These are phyloP conservation scores for Lamprologus tigripictilis DNA, from an alignment of 2,113 vertebrate species.

Conservation along the genomic window DNA sequence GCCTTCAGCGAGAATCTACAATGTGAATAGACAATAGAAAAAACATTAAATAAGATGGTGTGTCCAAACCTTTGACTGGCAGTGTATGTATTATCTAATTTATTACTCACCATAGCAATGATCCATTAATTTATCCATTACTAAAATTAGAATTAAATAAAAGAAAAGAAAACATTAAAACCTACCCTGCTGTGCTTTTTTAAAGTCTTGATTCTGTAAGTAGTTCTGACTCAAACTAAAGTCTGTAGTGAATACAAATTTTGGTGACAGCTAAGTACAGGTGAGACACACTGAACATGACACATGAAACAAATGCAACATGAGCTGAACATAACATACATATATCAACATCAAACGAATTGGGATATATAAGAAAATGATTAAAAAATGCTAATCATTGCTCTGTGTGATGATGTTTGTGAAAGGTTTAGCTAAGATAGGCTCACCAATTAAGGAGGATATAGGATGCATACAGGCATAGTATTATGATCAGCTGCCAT, in stretches of 20 bases:
- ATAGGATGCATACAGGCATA: neutral
- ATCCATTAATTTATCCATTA: neutral
- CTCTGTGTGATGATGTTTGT: neutral
- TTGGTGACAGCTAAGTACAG: neutral
- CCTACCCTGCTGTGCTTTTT: accelerated
- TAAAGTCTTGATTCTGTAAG: neutral
- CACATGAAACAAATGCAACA: neutral
- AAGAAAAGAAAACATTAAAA: neutral
- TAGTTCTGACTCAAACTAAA: neutral
- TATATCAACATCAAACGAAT: neutral
- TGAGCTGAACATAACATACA: neutral
- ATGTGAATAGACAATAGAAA: neutral
- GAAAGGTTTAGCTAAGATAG: neutral
- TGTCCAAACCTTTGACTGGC: neutral
- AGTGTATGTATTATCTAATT: neutral
- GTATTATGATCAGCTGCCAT: neutral
- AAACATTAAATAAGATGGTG: neutral
- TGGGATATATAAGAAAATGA: accelerated
- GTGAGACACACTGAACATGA: neutral
- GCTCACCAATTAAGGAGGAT: neutral
- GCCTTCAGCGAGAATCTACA: neutral
- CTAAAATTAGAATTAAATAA: neutral
- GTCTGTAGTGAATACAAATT: accelerated
- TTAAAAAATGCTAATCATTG: accelerated
- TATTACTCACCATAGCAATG: neutral